Evolutionary conservation across 2,113 vertebrate genomes (phyloP).

Genomic region (Platycercus adscitus): DNA sequence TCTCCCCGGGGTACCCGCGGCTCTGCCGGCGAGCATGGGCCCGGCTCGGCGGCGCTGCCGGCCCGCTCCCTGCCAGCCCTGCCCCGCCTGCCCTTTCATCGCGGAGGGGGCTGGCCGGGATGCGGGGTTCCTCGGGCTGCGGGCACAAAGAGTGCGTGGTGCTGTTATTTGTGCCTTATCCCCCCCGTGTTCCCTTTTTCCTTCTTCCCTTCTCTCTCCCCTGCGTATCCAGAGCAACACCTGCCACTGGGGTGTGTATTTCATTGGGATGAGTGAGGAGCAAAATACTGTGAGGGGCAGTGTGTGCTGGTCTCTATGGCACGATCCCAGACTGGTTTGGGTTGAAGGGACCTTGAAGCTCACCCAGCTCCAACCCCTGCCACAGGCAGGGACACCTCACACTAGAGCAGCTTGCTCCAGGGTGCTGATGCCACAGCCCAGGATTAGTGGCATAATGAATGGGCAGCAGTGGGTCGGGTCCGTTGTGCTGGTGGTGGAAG

Average conservation of each 20-base stretch:
- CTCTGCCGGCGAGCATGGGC: background rate
- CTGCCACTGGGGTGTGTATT: conserved; percentile 18
- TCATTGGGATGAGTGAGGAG: conserved; percentile 14
- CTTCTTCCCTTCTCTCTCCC: background rate
- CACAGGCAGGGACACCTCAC: background rate
- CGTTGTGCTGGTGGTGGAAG: rapidly evolving
- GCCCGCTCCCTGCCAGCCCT: background rate
- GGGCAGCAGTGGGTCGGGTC: background rate
- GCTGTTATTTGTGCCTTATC: background rate
- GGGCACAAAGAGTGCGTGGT: background rate
- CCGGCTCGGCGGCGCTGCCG: conserved; percentile 41
- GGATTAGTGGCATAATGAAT: background rate
- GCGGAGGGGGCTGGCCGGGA: conserved; percentile 10
- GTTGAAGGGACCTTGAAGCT: background rate
- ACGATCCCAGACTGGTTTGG: background rate
- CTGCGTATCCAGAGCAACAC: background rate
- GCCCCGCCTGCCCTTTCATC: conserved; percentile 46
- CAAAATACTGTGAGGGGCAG: background rate
- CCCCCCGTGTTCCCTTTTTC: rapidly evolving
- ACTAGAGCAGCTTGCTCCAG: background rate
- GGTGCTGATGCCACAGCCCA: rapidly evolving
- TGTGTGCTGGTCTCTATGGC: background rate
- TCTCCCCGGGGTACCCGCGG: background rate
- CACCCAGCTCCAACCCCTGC: rapidly evolving
- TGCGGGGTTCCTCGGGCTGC: background rate